Evolutionary conservation across 2,113 vertebrate species (phyloP), one percentile per base, ranked within the genome.

Genomic region (Prietella phreatophila): DNA sequence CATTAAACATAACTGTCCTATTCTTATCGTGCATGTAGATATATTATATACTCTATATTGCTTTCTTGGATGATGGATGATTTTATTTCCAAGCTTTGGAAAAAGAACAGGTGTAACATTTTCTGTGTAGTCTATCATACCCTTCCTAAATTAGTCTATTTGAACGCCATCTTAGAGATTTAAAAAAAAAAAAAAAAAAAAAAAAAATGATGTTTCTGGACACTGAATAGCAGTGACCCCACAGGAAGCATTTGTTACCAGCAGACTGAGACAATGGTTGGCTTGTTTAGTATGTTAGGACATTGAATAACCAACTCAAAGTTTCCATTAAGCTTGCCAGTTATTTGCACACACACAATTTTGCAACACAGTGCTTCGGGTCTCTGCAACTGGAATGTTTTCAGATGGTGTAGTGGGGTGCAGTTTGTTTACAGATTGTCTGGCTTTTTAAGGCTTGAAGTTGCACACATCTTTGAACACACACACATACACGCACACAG

Each of bases 301-400:
- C 73, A 84, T 63, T 61, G 82, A 58, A 82, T 86, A 67, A 83
- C 83, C 76, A 80, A 71, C 73, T 90, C 73, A 90, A 75, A 88
- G 85, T 90, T 90, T 90, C 89, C 89, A 90, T 84, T 73, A 61
- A 15, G 81, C 63, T 79, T 42, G 89, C 87, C 89, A 90, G 86
- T 30, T 33, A 42, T 84, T 80, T 81, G 88, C 63, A 63, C 82
- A 84, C 84, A n/a, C n/a, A n/a, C 75, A 65, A 27, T 85, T 58
- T 79, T 76, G 81, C 56, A 50, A 78, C 84, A 81, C 33, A 47
- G 39, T 60, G 65, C 53, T 87, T 80, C 33, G 84, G 71, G 55
- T 84, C 85, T 63, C 86, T 78, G 71, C 63, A 86, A 33, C 47
- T 50, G 87, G 79, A 84, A 82, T 25, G 69, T 25, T 86, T 86